Evolutionary conservation across 2,888 invertebrate species (phyloP), one percentile per base, ranked within the genome.

Genomic region (Trypoxylon attenuatum): DNA sequence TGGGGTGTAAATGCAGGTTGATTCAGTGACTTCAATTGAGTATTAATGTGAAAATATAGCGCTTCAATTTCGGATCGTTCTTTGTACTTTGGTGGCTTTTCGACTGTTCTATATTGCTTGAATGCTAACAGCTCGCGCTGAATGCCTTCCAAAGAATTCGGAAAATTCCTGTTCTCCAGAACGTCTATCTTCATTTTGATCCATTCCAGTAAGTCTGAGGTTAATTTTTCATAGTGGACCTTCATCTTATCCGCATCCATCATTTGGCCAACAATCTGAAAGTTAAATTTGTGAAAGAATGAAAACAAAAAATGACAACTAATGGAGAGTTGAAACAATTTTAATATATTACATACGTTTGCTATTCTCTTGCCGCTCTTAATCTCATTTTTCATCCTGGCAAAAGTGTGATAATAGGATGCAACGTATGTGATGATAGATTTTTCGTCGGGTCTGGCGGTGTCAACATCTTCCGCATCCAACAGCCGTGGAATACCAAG

Each of bases 351-450:
- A 88, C 91, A 90, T 87, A 97, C 97, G 88, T 99, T 99, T 38
- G 98, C 98, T 83, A 99, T 98, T 85, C 99, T 91, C 80, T 96
- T 92, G 25, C 98, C 98, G 77, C 98, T 98, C 87, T 98, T 99
- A 89, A 96, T 95, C 85, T 99, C 99, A 84, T 96, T 97, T 90
- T 98, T 99, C 97, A 99, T 98, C 77, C 98, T 91, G 42, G 99
- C 98, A 89, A 99, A 99, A 58, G 98, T 98, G 89, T 99, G 99
- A 88, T 99, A 99, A 89, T 98, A 99, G 13, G 97, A 97, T 1
- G 99, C 98, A 29, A 99, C 98, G 87, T 99, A 99, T 18, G 99
- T 99, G 90, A 99, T 96, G 85, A 99, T 96, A 25, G 98, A 98
- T 88, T 98, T 99, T 89, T 99, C 99, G 86, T 99, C 99, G 0